Evolutionary conservation across 2,113 vertebrate species (phyloP).

Genomic region (Isichthys henryi): DNA sequence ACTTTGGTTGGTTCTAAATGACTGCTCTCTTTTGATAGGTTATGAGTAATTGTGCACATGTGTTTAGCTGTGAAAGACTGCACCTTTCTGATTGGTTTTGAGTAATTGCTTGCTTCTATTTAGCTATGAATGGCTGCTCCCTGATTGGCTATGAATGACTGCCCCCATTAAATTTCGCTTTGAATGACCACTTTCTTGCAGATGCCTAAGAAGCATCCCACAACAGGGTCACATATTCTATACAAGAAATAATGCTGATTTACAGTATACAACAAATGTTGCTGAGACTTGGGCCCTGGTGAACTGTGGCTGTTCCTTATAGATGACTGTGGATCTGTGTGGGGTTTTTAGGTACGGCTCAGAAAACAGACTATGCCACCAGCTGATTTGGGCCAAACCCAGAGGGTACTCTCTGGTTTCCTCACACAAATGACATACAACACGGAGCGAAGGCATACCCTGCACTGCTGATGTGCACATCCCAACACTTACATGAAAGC

Average conservation of each 20-base stretch:
- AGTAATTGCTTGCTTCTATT: background rate
- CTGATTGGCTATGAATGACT: background rate
- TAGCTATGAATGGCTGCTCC: background rate
- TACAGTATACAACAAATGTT: background rate
- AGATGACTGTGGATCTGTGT: background rate
- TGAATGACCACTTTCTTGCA: background rate
- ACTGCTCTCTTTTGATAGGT: background rate
- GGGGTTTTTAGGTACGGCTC: background rate
- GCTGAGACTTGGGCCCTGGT: background rate
- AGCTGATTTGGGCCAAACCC: background rate
- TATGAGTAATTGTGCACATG: background rate
- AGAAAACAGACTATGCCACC: background rate
- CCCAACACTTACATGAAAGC: background rate
- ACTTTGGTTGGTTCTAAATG: background rate
- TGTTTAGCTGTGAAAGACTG: background rate
- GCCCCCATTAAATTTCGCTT: background rate
- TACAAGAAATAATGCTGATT: background rate
- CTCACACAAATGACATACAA: background rate
- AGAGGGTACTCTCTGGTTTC: background rate
- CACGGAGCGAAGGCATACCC: background rate
- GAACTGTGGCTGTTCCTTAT: background rate
- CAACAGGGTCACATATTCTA: background rate
- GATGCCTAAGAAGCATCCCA: background rate
- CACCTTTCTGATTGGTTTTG: background rate
- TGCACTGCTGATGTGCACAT: background rate